These are phyloP conservation scores for Drosophila gaucha DNA, from an alignment of 2,888 invertebrate genomes.

Conservation along the genomic window DNA sequence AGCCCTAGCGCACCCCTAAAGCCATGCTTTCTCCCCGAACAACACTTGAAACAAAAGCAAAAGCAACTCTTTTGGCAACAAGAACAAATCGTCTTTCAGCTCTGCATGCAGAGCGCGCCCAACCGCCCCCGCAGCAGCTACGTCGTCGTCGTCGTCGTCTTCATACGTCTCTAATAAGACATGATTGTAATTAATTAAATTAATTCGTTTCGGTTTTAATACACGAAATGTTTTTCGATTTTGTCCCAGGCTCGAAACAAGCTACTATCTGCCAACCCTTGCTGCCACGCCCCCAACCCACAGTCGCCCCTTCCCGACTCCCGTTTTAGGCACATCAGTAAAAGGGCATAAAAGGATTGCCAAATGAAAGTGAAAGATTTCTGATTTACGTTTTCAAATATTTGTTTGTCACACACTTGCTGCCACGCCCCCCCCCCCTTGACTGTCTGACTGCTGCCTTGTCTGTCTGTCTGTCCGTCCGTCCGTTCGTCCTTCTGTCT, in stretches of 20 bases:
- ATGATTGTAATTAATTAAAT: constrained; percentile 85
- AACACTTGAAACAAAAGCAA: constrained; percentile 73
- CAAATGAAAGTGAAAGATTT: constrained; percentile 79
- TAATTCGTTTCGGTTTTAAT: constrained; percentile 85
- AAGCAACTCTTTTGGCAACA: constrained; percentile 46
- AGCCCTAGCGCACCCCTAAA: neutral
- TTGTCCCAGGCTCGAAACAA: constrained; percentile 46
- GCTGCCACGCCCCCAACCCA: neutral
- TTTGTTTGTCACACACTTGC: constrained; percentile 77
- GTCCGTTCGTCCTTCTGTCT: constrained; percentile 16
- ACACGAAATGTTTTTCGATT: constrained; percentile 83
- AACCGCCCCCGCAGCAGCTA: neutral
- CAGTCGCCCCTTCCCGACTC: neutral
- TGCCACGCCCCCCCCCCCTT: neutral
- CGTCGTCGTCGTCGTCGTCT: constrained; percentile 62
- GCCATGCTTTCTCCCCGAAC: constrained; percentile 6
- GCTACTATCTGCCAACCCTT: constrained; percentile 18
- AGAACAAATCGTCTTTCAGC: constrained; percentile 32
- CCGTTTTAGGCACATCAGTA: constrained; percentile 9
- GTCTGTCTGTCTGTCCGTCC: neutral
- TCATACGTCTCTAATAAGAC: constrained; percentile 84
- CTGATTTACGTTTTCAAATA: constrained; percentile 79
- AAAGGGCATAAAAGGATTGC: constrained; percentile 72
- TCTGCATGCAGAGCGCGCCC: neutral
- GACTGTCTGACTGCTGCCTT: too few species aligned